phyloP scores from a whole-genome alignment of 2,113 vertebrate species.

The Tiliqua scincoides region DNA sequence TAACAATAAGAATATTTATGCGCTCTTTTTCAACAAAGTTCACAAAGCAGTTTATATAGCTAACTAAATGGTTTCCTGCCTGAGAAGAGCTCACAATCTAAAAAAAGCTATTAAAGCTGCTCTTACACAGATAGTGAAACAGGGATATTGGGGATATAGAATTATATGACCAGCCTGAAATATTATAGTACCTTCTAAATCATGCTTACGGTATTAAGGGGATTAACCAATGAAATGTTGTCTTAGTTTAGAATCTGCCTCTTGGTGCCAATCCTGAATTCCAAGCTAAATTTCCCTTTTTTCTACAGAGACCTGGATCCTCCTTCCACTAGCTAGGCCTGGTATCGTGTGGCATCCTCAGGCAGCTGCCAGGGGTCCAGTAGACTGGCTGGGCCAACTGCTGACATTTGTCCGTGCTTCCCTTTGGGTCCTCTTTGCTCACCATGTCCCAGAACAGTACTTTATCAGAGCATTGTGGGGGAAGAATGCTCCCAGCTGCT shows the following conservation, averaged over 20 bases:
- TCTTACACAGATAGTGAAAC: neutral
- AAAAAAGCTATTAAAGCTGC: neutral
- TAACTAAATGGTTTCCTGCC: neutral
- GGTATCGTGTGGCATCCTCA: too few species aligned
- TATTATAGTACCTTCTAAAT: neutral
- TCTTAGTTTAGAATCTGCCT: too few species aligned
- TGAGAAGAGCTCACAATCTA: neutral
- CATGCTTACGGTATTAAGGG: neutral
- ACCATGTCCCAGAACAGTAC: too few species aligned
- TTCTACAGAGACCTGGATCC: neutral
- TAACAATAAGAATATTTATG: too few species aligned
- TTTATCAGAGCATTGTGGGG: too few species aligned
- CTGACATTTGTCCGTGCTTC: too few species aligned
- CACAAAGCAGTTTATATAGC: too few species aligned
- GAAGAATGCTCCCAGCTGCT: too few species aligned
- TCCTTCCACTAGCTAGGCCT: neutral
- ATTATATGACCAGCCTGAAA: neutral
- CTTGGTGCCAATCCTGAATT: neutral
- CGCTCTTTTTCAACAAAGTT: too few species aligned
- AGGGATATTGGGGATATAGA: conserved; percentile 6
- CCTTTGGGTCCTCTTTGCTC: too few species aligned
- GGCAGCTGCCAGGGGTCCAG: too few species aligned
- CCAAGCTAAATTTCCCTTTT: neutral
- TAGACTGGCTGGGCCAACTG: too few species aligned
- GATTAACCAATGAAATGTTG: neutral